Base-by-base conservation (phyloP, 2,888 invertebrate genomes). In the Harpagoxenus sublaevis region DNA sequence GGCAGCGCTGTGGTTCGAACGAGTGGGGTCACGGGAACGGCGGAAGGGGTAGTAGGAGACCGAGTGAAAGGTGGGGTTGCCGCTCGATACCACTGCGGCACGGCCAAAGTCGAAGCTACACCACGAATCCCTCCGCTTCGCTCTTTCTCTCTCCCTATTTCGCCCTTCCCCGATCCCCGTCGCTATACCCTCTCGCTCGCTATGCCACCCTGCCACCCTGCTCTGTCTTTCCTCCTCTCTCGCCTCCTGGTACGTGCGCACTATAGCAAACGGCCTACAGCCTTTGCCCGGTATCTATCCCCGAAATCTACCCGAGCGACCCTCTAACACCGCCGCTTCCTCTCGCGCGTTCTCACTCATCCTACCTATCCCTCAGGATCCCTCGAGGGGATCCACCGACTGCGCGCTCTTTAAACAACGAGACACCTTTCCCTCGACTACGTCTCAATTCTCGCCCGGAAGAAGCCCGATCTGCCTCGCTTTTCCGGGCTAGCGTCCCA, bases 11-110 rank as follows among this genome's bases (percentile, higher is more conserved):
- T 89, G 88, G 87, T 85, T 87, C 83, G 87, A 78, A 87, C 78
- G 81, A 78, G 83, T 87, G 60, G 39, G 85, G 84, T 86, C 73
- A 71, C 84, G 82, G 83, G 84, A 82, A 87, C 77, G 77, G 84
- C 75, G 82, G 87, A 84, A 87, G 90, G 87, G 89, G 90, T 79
- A 84, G 75, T 70, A 73, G 85, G 71, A 85, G 83, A 89, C 74
- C 60, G 87, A 90, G 84, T 83, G 89, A 90, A 90, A 87, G 89
- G 92, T 92, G 91, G 93, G 92, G 91, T 92, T 88, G 90, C 92
- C 94, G 95, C 94, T 95, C 95, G 94, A 95, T 95, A 95, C 92
- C 94, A 94, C 95, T 95, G 95, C 95, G 94, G 94, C 94, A 95
- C 88, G 84, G 91, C 94, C 93, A 93, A 94, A 94, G 94, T 94